phyloP scores from a whole-genome alignment of 2,888 invertebrate genomes.

The Coenonympha glycerion region DNA sequence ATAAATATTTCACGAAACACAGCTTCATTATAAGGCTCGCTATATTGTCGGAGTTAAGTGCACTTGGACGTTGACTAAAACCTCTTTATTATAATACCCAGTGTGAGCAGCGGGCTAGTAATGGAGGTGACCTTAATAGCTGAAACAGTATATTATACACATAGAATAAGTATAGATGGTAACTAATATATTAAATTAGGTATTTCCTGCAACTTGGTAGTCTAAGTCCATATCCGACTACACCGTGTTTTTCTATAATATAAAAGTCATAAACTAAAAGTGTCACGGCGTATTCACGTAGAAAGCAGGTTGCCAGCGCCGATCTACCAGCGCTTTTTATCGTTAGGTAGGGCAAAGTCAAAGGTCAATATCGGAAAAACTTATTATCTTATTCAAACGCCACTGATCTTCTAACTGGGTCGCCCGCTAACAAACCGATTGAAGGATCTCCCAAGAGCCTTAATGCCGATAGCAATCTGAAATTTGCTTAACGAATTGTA shows the following conservation, averaged over 20 bases:
- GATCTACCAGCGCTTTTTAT: no score
- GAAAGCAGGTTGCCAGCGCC: no score
- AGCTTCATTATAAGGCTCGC: neutral
- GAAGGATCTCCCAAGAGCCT: neutral
- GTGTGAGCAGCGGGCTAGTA: neutral
- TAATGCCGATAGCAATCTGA: neutral
- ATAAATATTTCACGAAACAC: neutral
- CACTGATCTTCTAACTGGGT: neutral
- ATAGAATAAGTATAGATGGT: neutral
- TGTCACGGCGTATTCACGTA: no score
- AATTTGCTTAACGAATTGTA: neutral
- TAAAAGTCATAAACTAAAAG: no score
- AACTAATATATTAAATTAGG: neutral
- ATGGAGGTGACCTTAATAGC: conserved; percentile 4
- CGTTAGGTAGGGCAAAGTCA: neutral
- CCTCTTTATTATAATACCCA: conserved; percentile 1
- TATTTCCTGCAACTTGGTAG: neutral
- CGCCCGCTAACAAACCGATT: conserved; percentile 1
- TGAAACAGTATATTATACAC: neutral
- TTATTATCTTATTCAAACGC: neutral
- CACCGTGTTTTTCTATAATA: no score
- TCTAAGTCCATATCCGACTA: no score
- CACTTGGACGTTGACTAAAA: neutral
- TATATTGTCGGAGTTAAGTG: conserved; percentile 1
- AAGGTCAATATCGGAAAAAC: neutral